Percentiles rank a stretch among this genome's conserved stretches.
Evolutionary conservation across 2,888 invertebrate species (phyloP).

Genomic region (Aromia moschata): DNA sequence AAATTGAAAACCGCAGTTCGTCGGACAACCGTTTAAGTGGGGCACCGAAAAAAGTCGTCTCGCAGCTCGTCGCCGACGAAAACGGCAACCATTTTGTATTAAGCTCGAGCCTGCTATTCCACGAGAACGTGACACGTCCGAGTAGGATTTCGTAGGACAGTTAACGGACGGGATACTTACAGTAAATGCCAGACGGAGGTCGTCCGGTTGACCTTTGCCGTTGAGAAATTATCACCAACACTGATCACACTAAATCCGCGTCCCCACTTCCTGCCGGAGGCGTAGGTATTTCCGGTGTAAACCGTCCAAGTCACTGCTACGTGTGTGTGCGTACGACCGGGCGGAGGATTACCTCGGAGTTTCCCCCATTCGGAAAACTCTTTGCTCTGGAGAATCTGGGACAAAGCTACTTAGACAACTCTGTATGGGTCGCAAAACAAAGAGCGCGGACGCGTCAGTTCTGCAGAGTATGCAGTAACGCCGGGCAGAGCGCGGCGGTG

Average conservation of each 20-base stretch:
- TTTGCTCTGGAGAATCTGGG: conserved; percentile 15
- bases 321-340: neutral
- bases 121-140: too few relatives aligned
- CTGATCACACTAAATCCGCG: conserved; percentile 11
- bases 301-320: conserved; percentile 13
- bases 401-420: conserved; percentile 16
- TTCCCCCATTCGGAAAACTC: conserved; percentile 6
- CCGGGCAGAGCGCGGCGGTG: conserved; percentile 28
- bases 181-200: conserved; percentile 5
- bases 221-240: conserved; percentile 13
- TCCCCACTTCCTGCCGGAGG: conserved; percentile 11
- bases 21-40: neutral
- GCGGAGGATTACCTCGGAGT: neutral
- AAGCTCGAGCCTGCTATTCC: too few relatives aligned
- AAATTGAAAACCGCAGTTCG: neutral
- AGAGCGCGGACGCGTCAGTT: conserved; percentile 35
- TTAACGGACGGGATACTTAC: conserved; percentile 20
- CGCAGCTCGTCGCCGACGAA: neutral
- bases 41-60: neutral
- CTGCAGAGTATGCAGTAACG: conserved; percentile 39
- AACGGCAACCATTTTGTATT: conserved; percentile 14
- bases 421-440: conserved; percentile 25
- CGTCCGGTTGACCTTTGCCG: conserved; percentile 11
- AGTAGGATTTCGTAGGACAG: neutral
- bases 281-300: neutral